Percentiles rank a stretch among this genome's conserved stretches.
These are phyloP conservation scores for Trematocara variabile DNA, from an alignment of 2,113 vertebrate genomes.

Conservation along the genomic window DNA sequence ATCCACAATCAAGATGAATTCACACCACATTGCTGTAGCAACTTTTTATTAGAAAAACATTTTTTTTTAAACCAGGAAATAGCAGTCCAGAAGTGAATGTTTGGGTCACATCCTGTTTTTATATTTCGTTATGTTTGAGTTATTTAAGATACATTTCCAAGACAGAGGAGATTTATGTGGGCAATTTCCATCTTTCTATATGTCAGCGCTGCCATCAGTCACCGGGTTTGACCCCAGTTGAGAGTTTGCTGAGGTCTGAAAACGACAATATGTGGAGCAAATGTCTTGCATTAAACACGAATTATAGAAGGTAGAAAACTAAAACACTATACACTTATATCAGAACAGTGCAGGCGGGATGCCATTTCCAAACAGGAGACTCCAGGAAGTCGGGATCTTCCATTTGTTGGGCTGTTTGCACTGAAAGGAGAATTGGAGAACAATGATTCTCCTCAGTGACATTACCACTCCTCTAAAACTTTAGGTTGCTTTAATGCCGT, in stretches of 20 bases:
- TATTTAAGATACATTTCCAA: background rate
- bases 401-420: slow-evolving; percentile 66
- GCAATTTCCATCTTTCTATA: background rate
- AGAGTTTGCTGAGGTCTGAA: background rate
- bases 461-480: background rate
- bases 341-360: slow-evolving; percentile 90
- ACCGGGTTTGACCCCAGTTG: background rate
- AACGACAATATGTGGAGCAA: background rate
- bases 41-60: background rate
- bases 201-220: background rate
- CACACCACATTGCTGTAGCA: background rate
- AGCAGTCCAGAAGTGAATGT: background rate
- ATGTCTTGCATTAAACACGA: background rate
- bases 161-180: background rate
- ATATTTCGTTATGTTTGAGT: background rate
- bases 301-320: background rate
- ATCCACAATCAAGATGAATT: background rate
- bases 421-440: slow-evolving; percentile 23
- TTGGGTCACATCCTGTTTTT: background rate
- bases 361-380: slow-evolving; percentile 87
- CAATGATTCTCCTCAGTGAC: background rate
- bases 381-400: slow-evolving; percentile 92
- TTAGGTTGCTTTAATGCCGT: background rate
- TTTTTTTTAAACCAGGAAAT: background rate
- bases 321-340: slow-evolving; percentile 11